Evolutionary conservation across 2,113 vertebrate species (phyloP).

Genomic region (Halichoeres trimaculatus): DNA sequence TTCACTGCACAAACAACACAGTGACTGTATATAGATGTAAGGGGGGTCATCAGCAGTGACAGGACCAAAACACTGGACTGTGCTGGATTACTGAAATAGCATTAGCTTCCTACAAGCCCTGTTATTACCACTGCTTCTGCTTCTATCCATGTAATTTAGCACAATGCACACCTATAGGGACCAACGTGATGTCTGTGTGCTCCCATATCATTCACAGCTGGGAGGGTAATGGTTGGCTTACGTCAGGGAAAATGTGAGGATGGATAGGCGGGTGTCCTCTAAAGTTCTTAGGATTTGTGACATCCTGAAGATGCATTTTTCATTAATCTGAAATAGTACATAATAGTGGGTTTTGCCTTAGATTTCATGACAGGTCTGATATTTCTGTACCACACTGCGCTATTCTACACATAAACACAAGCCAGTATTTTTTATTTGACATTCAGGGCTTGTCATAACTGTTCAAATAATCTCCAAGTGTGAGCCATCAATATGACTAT

Average conservation of each 20-base stretch:
- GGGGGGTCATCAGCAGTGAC: background rate
- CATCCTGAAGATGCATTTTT: no score
- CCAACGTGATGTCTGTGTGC: background rate
- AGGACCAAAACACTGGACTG: background rate
- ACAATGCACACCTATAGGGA: background rate
- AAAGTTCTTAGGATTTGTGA: no score
- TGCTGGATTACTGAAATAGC: background rate
- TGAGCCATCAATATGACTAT: no score
- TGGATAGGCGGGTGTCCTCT: no score
- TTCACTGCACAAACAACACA: constrained; percentile 16
- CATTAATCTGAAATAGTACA: no score
- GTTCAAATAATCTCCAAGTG: no score
- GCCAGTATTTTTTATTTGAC: no score
- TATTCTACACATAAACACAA: no score
- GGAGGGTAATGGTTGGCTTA: background rate
- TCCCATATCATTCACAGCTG: background rate
- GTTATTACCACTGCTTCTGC: background rate
- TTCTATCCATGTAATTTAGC: background rate
- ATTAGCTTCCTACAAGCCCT: background rate
- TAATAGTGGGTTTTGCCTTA: no score
- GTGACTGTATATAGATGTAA: background rate
- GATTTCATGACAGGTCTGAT: no score
- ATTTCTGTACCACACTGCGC: no score
- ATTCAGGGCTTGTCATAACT: no score
- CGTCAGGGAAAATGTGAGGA: background rate